Percentiles rank a stretch among this genome's conserved stretches.
phyloP scores from a whole-genome alignment of 2,888 invertebrate species.

The Agrypnus murinus region DNA sequence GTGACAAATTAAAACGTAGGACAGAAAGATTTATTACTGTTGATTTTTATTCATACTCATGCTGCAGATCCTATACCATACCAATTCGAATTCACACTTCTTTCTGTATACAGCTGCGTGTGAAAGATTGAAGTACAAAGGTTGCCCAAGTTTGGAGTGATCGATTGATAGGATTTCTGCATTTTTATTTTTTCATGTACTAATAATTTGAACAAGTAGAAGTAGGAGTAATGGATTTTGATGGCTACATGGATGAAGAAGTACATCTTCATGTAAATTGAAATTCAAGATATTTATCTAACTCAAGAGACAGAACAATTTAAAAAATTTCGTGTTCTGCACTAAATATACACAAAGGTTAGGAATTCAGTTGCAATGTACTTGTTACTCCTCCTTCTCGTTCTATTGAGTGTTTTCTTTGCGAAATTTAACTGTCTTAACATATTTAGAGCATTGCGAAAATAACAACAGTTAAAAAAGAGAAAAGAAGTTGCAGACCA shows the following conservation, averaged over 20 bases:
- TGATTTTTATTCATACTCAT: slow-evolving; percentile 19
- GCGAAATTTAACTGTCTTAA: slow-evolving; percentile 28
- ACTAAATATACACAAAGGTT: slow-evolving; percentile 38
- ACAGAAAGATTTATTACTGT: slow-evolving; percentile 22
- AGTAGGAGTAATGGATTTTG: no score
- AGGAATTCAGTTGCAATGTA: slow-evolving; percentile 16
- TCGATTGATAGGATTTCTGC: no score
- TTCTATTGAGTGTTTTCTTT: slow-evolving; percentile 19
- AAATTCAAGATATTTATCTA: no score
- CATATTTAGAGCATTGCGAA: slow-evolving; percentile 39
- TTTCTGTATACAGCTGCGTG: slow-evolving; percentile 16
- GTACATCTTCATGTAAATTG: no score
- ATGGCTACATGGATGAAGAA: no score
- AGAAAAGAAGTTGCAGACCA: no score
- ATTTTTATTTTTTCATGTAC: no score
- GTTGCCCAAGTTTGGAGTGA: no score
- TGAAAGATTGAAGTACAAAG: slow-evolving; percentile 20
- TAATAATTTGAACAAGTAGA: no score
- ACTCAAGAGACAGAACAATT: neutral
- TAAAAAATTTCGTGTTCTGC: slow-evolving; percentile 34
- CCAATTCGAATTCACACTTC: slow-evolving; percentile 4
- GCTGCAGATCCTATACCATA: no score
- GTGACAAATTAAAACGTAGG: slow-evolving; percentile 28
- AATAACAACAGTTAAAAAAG: neutral
- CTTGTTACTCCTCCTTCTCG: neutral